A percentile compares a stretch with the other conserved stretches of the same genome.
These are phyloP conservation scores for Zaprionus lachaisei DNA, from an alignment of 1,140 invertebrate species.

Conservation along the genomic window DNA sequence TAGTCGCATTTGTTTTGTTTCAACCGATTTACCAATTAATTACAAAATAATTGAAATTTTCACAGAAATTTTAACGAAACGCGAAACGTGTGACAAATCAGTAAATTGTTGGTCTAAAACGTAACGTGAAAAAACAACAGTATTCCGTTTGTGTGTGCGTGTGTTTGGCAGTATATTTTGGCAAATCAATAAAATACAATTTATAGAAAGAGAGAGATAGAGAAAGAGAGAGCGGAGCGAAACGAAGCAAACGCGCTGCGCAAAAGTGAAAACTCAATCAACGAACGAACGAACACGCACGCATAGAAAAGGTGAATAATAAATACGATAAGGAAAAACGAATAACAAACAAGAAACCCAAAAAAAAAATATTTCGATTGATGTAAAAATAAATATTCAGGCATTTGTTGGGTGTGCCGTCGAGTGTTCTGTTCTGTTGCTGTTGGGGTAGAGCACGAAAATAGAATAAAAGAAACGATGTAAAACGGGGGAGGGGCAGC, in stretches of 20 bases:
- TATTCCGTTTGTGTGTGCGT: slow-evolving; percentile 47
- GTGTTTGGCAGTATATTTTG: slow-evolving; percentile 60
- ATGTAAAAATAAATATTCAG: slow-evolving; percentile 50
- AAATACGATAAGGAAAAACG: slow-evolving; percentile 40
- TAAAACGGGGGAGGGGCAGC: slow-evolving; percentile 16
- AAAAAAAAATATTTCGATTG: slow-evolving; percentile 44
- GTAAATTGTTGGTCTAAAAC: slow-evolving; percentile 36
- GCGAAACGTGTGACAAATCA: slow-evolving; percentile 13
- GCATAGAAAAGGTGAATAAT: slow-evolving; percentile 73
- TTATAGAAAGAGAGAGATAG: not conserved
- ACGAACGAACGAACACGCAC: slow-evolving; percentile 49
- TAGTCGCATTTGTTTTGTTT: slow-evolving; percentile 56
- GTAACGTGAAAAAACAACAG: slow-evolving; percentile 45
- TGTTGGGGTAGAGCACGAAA: slow-evolving; percentile 43
- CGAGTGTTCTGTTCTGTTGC: slow-evolving; percentile 13
- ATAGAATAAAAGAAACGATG: slow-evolving; percentile 42
- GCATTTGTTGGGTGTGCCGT: slow-evolving; percentile 36
- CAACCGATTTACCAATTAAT: slow-evolving; percentile 21
- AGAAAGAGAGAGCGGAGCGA: slow-evolving; percentile 43
- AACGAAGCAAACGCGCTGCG: slow-evolving; percentile 58
- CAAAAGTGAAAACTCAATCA: slow-evolving; percentile 73
- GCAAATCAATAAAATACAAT: slow-evolving; percentile 67
- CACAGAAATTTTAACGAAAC: slow-evolving; percentile 21
- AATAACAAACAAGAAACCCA: slow-evolving; percentile 19
- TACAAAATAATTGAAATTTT: slow-evolving; percentile 23